Percentiles rank a stretch among this genome's conserved stretches.
Evolutionary conservation across 2,797 vertebrate genomes (phyloP).

Genomic region (Arctocebus calabarensis): DNA sequence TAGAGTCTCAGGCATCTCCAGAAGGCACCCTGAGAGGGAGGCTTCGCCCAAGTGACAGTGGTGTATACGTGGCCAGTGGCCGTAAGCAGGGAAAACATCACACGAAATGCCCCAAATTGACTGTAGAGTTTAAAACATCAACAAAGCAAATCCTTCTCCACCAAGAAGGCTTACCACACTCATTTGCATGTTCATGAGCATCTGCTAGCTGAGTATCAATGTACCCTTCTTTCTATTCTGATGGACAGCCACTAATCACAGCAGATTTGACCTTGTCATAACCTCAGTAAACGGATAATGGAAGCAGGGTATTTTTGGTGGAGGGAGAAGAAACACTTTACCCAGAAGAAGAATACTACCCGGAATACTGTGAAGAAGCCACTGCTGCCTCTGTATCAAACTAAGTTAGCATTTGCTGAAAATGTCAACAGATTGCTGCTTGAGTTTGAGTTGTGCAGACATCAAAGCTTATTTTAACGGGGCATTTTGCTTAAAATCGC

Average conservation of each 20-base stretch:
- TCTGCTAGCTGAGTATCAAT: slow-evolving; percentile 41
- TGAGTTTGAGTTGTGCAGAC: slow-evolving; percentile 79
- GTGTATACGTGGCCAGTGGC: background rate
- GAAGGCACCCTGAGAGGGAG: slow-evolving; percentile 27
- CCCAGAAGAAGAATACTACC: background rate
- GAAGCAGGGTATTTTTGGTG: slow-evolving; percentile 16
- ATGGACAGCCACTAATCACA: slow-evolving; percentile 69
- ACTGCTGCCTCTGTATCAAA: slow-evolving; percentile 73
- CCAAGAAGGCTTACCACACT: slow-evolving; percentile 32
- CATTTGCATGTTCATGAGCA: slow-evolving; percentile 55
- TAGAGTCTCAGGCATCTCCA: background rate
- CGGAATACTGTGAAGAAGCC: slow-evolving; percentile 63
- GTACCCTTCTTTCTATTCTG: slow-evolving; percentile 54
- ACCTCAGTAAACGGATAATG: slow-evolving; percentile 25
- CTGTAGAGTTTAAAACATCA: slow-evolving; percentile 71
- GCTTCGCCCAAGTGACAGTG: background rate
- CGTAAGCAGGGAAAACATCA: background rate
- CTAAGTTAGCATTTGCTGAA: slow-evolving; percentile 82
- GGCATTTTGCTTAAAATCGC: slow-evolving; percentile 83
- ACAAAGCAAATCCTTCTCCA: slow-evolving; percentile 63
- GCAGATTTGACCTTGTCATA: slow-evolving; percentile 54
- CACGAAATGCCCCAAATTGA: slow-evolving; percentile 45
- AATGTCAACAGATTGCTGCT: slow-evolving; percentile 84
- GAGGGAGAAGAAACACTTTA: slow-evolving; percentile 56
- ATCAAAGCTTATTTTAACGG: slow-evolving; percentile 83